These are phyloP conservation scores for Myiozetetes cayanensis DNA, from an alignment of 2,113 vertebrate species.

Conservation along the genomic window DNA sequence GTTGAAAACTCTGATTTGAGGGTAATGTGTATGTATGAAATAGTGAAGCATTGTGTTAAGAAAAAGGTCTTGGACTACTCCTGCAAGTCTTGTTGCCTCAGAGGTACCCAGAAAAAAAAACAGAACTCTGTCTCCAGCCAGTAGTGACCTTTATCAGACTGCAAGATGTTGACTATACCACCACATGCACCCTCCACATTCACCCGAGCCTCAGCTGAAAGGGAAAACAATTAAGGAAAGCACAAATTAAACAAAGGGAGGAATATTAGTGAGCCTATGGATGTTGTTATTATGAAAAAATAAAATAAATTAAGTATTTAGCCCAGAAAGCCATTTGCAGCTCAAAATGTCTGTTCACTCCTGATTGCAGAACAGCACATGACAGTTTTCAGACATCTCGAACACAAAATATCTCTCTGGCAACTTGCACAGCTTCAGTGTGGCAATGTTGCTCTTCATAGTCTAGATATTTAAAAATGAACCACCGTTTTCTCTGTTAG, in stretches of 20 bases:
- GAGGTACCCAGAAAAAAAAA: neutral
- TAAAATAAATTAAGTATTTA: neutral
- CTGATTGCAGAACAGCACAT: neutral
- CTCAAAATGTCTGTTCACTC: neutral
- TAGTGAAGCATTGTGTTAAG: neutral
- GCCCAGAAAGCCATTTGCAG: neutral
- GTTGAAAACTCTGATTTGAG: neutral
- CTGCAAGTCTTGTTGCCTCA: neutral
- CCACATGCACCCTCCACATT: neutral
- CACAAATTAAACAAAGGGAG: neutral
- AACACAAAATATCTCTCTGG: constrained; percentile 1
- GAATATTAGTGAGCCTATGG: neutral
- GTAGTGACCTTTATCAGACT: neutral
- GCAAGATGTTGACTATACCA: neutral
- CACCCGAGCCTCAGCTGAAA: neutral
- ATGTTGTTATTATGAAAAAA: neutral
- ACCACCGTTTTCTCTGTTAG: neutral
- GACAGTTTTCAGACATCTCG: neutral
- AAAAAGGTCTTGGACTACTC: neutral
- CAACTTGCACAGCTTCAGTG: neutral
- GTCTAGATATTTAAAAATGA: constrained; percentile 55
- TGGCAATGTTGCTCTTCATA: neutral
- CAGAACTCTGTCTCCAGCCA: neutral
- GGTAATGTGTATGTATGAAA: neutral
- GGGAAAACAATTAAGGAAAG: neutral